Base-by-base conservation (phyloP, 2,888 invertebrate genomes). In the Dicyrtomina minuta region DNA sequence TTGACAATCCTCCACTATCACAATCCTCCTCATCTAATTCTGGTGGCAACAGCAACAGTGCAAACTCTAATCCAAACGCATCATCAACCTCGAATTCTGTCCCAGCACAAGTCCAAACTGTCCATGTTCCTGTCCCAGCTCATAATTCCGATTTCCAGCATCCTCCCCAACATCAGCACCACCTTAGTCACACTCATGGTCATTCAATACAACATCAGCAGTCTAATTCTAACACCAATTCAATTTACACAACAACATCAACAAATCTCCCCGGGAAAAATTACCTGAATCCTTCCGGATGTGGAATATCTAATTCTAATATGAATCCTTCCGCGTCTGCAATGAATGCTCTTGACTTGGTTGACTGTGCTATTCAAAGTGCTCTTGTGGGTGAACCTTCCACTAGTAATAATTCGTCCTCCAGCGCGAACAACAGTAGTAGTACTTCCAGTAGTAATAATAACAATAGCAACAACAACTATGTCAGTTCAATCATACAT, bases 291-390 rank as follows among this genome's bases (percentile, higher is more conserved):
- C 70, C 70, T 8, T 67, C 70, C 0, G 70, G 70, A 17, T 62
- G 64, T 20, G 26, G 33, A 10, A 27, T 56, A 15, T 8, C 22
- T 12, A 3, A 4, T 1, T 15, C 43, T 15, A 26, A 13, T 49
- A 24, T 8, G 17, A 60, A 12, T 24, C 6, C 41, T 39, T n/a
- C 53, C 6, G 15, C 53, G 22, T 22, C 51, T 49, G 39, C 61
- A 27, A 58, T 67, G 17, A 70, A 70, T 60, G 72, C 70, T 4
- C 49, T 71, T 8, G 74, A 74, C 41, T 51, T 74, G n/a, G 70
- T 74, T 13, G 72, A 74, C 26, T 72, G 74, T 64, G 72, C 71
- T 27, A 72, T 72, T 53, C 74, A 74, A 22, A 66, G 55, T 59
- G 69, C 73, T 15, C 51, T 73, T 0, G 70, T 60, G 17, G 55